Evolutionary conservation across 2,113 vertebrate species (phyloP).

Genomic region (Trematomus loennbergii): DNA sequence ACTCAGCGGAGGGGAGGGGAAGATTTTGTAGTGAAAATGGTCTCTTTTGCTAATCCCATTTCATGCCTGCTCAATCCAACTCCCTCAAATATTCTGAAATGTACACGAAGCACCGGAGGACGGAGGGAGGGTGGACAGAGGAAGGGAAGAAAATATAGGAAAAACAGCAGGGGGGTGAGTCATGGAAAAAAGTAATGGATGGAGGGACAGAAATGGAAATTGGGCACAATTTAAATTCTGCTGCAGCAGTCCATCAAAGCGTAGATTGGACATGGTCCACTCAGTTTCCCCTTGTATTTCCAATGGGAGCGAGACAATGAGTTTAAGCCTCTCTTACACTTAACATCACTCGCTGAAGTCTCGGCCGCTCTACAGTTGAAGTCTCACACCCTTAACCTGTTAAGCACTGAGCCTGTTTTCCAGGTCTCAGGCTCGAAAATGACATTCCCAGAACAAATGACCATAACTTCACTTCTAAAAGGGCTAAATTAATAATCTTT

Average conservation of each 20-base stretch:
- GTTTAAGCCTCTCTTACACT: conserved; percentile 61
- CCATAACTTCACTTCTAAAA: too few species aligned
- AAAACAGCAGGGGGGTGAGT: background rate
- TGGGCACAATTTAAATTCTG: conserved; percentile 62
- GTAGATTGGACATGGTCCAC: conserved; percentile 65
- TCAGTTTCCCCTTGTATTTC: conserved; percentile 44
- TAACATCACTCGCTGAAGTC: conserved; percentile 37
- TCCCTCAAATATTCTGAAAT: conserved; percentile 70
- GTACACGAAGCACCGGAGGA: conserved; percentile 38
- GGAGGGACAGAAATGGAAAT: conserved; percentile 50
- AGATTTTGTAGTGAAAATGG: conserved; percentile 75
- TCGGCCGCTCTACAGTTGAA: background rate
- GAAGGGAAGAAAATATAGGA: conserved; percentile 1
- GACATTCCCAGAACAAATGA: too few species aligned
- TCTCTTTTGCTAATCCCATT: conserved; percentile 81
- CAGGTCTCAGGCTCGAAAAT: too few species aligned
- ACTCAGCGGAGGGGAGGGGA: conserved; percentile 31
- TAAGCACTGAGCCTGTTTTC: too few species aligned
- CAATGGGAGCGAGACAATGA: conserved; percentile 48
- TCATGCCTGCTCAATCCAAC: conserved; percentile 76
- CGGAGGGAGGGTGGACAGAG: background rate
- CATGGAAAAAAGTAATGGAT: conserved; percentile 4
- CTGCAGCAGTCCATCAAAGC: conserved; percentile 66
- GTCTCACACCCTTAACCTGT: conserved; percentile 4
- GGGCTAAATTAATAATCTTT: too few species aligned